Conservation (phyloP, 2,888 invertebrate species). For the Falcaria lacertinaria region DNA sequence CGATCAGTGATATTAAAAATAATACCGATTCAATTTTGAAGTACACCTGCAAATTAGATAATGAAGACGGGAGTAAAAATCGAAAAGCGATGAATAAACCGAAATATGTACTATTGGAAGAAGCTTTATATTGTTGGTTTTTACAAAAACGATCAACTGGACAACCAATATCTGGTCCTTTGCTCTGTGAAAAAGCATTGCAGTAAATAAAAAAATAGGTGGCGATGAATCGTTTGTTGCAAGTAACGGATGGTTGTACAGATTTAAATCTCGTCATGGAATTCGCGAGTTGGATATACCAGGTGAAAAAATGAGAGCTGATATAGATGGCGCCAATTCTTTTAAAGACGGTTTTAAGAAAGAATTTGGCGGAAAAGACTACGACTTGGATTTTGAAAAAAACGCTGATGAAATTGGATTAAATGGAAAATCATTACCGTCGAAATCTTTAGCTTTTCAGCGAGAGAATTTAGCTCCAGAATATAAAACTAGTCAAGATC, state of each 20-base stretch:
- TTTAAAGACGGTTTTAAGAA: slow-evolving; percentile 15
- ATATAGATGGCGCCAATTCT: slow-evolving; percentile 17
- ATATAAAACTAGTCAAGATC: no score
- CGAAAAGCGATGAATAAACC: slow-evolving; percentile 25
- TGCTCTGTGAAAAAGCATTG: slow-evolving; percentile 25
- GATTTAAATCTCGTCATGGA: slow-evolving; percentile 26
- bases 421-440: no score
- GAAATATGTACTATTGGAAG: slow-evolving; percentile 17
- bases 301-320: slow-evolving; percentile 19
- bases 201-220: slow-evolving; percentile 21
- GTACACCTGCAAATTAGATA: slow-evolving; percentile 22
- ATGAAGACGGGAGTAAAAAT: slow-evolving; percentile 22
- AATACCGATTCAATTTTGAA: slow-evolving; percentile 23
- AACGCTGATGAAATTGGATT: no score
- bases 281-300: slow-evolving; percentile 22
- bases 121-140: slow-evolving; percentile 22
- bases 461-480: no score
- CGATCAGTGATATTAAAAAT: slow-evolving; percentile 27
- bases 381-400: no score
- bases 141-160: slow-evolving; percentile 25
- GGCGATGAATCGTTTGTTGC: slow-evolving; percentile 22
- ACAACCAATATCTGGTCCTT: slow-evolving; percentile 22
- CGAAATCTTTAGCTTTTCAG: no score
- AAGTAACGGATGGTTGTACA: slow-evolving; percentile 23
- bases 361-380: no score